Evolutionary conservation across 2,113 vertebrate species (phyloP).

Genomic region (Rhineura floridana): DNA sequence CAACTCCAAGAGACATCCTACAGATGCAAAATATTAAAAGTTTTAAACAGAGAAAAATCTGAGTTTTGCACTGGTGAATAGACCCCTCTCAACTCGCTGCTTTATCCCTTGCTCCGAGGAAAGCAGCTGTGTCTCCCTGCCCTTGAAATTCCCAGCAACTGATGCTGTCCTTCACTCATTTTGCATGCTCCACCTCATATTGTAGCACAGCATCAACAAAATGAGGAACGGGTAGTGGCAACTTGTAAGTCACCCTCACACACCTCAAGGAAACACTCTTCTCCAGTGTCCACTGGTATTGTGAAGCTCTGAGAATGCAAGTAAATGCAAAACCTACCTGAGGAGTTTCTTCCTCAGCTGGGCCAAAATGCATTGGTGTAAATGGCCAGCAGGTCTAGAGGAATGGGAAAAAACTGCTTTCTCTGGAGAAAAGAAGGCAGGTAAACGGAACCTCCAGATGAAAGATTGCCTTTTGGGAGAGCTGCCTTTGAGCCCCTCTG

Average conservation of each 20-base stretch:
- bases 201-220: background rate
- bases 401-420: background rate
- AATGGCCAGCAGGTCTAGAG: background rate
- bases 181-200: background rate
- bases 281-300: background rate
- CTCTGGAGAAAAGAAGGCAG: background rate
- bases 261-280: background rate
- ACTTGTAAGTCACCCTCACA: background rate
- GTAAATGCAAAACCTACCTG: background rate
- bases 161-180: background rate
- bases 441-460: background rate
- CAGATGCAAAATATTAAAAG: background rate
- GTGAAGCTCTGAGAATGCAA: background rate
- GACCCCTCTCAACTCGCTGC: background rate
- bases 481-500: background rate
- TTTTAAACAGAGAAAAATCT: background rate
- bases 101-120: background rate
- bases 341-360: background rate
- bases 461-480: background rate
- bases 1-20: background rate
- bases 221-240: background rate
- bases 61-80: background rate
- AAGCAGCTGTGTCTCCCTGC: background rate
- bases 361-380: background rate
- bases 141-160: background rate